Conservation (phyloP, 2,797 vertebrate genomes). For the Austrolebias charrua region DNA sequence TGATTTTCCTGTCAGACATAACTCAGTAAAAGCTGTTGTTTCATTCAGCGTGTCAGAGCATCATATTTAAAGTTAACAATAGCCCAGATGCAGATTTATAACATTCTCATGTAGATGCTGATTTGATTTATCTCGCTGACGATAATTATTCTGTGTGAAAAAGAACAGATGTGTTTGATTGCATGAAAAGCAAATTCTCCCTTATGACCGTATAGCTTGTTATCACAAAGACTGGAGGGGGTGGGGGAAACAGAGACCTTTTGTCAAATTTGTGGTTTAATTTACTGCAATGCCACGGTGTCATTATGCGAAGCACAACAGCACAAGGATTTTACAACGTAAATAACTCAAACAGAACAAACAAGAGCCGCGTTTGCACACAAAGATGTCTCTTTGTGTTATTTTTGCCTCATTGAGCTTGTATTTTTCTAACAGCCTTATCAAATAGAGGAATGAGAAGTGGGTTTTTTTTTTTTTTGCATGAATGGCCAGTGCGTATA, state of each 20-base stretch:
- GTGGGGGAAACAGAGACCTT: slow-evolving; percentile 6
- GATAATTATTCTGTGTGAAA: slow-evolving; percentile 17
- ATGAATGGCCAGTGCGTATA: slow-evolving; percentile 37
- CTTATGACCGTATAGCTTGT: no score
- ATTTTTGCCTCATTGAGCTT: slow-evolving; percentile 20
- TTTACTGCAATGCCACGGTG: slow-evolving; percentile 16
- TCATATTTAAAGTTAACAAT: slow-evolving; percentile 57
- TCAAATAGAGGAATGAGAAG: slow-evolving; percentile 18
- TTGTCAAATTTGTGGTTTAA: background rate
- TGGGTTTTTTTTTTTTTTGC: slow-evolving; percentile 16
- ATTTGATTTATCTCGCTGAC: slow-evolving; percentile 29
- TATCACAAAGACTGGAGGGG: background rate
- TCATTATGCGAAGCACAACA: slow-evolving; percentile 24
- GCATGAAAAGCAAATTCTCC: background rate
- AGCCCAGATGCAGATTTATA: slow-evolving; percentile 24
- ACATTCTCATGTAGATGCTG: slow-evolving; percentile 5
- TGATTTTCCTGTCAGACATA: slow-evolving; percentile 56
- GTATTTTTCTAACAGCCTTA: slow-evolving; percentile 15
- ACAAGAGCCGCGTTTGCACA: slow-evolving; percentile 7
- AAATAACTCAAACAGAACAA: slow-evolving; percentile 1
- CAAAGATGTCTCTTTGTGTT: slow-evolving; percentile 11
- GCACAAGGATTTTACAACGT: slow-evolving; percentile 10
- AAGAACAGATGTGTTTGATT: slow-evolving; percentile 10
- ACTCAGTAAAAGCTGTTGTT: slow-evolving; percentile 55
- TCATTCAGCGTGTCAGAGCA: slow-evolving; percentile 41